A percentile compares a stretch with the other conserved stretches of the same genome.
phyloP scores from a whole-genome alignment of 2,113 vertebrate genomes.

The Semicossyphus pulcher region DNA sequence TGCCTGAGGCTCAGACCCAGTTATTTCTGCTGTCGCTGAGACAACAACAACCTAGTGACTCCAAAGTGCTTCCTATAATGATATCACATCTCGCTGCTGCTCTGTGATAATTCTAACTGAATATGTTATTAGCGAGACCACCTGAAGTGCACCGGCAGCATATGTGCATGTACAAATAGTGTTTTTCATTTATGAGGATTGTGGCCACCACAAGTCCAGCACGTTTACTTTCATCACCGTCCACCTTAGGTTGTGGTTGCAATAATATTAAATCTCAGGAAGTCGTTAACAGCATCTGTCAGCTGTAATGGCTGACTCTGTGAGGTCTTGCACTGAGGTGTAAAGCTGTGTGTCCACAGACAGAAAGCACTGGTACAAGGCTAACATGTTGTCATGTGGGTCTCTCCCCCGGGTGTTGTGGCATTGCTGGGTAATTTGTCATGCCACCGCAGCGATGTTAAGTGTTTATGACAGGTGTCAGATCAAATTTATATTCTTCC shows the following conservation, averaged over 20 bases:
- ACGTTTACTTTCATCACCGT: neutral
- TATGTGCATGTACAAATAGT: neutral
- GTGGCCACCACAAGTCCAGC: neutral
- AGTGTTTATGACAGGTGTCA: conserved; percentile 80
- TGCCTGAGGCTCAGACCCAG: conserved; percentile 56
- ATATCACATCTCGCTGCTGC: conserved; percentile 1
- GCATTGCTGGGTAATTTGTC: conserved; percentile 73
- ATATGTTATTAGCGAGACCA: conserved; percentile 11
- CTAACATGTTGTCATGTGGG: conserved; percentile 49
- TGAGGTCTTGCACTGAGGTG: conserved; percentile 30
- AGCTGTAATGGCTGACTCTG: neutral
- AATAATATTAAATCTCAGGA: conserved; percentile 9
- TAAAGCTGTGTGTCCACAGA: conserved; percentile 41
- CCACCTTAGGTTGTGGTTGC: neutral
- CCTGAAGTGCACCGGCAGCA: neutral
- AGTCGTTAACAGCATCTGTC: conserved; percentile 11
- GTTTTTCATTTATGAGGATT: neutral
- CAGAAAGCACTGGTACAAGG: conserved; percentile 36
- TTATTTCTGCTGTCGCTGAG: conserved; percentile 53
- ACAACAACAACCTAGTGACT: conserved; percentile 36
- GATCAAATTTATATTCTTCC: conserved; percentile 71
- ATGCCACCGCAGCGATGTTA: conserved; percentile 60
- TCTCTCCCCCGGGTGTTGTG: conserved; percentile 63
- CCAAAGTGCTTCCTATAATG: conserved; percentile 42
- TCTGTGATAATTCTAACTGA: conserved; percentile 14